phyloP scores from a whole-genome alignment of 2,797 vertebrate genomes.

The Enteromius radiatus region DNA sequence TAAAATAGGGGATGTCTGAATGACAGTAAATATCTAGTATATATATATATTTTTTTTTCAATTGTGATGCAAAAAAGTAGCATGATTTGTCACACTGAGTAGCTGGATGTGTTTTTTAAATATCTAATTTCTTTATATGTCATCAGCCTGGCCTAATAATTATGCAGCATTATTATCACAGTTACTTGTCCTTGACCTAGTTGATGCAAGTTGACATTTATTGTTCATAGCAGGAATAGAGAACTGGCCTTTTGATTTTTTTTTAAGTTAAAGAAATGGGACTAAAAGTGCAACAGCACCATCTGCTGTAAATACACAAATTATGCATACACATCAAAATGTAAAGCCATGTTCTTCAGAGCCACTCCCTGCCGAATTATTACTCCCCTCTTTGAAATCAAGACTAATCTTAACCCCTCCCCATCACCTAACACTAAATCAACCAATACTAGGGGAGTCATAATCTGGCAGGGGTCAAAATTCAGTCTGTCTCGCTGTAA shows the following conservation, averaged over 20 bases:
- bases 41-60: background rate
- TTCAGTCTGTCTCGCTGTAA: slow-evolving; percentile 19
- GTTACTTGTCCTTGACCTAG: slow-evolving; percentile 80
- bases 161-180: slow-evolving; percentile 78
- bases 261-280: background rate
- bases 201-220: slow-evolving; percentile 77
- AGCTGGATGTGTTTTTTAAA: slow-evolving; percentile 8
- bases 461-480: too few species aligned
- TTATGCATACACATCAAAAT: slow-evolving; percentile 26
- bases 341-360: slow-evolving; percentile 10
- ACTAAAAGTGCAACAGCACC: slow-evolving; percentile 75
- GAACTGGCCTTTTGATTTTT: slow-evolving; percentile 69
- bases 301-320: slow-evolving; percentile 69
- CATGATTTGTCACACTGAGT: background rate
- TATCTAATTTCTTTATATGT: slow-evolving; percentile 76
- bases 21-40: background rate
- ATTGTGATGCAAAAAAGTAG: background rate
- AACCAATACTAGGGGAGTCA: too few species aligned
- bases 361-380: too few species aligned
- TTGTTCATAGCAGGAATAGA: slow-evolving; percentile 74
- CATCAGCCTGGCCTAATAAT: slow-evolving; percentile 76
- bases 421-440: too few species aligned
- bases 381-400: too few species aligned
- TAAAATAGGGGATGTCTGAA: background rate
- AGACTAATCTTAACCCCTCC: too few species aligned